phyloP scores from a whole-genome alignment of 1,140 invertebrate species.

The Pseudomyrmex sp. region DNA sequence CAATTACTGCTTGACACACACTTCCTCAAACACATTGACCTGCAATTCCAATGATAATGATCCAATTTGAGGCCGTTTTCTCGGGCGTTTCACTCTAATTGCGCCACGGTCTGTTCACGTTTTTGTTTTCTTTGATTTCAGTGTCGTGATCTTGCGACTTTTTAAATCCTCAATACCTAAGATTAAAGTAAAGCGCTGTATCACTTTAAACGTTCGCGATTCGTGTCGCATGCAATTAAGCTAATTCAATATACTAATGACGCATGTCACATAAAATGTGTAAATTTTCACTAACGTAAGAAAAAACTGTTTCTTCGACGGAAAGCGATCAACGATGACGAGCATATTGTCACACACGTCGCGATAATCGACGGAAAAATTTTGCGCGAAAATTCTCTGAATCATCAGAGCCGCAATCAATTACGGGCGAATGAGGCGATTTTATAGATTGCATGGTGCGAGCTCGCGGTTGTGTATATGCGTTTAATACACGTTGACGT shows the following conservation, averaged over 20 bases:
- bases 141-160: conserved; percentile 21
- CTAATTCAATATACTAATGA: background rate
- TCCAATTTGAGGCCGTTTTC: conserved; percentile 54
- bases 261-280: too few species aligned
- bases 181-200: conserved; percentile 36
- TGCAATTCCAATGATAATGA: conserved; percentile 57
- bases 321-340: conserved; percentile 19
- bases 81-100: conserved; percentile 56
- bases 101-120: conserved; percentile 21
- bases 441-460: conserved; percentile 39
- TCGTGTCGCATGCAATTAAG: conserved; percentile 46
- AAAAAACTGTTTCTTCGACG: background rate
- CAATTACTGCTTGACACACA: conserved; percentile 4
- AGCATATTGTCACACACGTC: conserved; percentile 4
- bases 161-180: conserved; percentile 41
- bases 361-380: background rate
- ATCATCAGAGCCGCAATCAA: conserved; percentile 45
- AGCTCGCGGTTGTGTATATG: conserved; percentile 46
- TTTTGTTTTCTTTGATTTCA: conserved; percentile 48
- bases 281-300: too few species aligned
- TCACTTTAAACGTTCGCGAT: conserved; percentile 16
- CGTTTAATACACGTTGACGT: conserved; percentile 59
- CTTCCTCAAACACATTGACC: conserved; percentile 49
- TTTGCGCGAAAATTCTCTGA: conserved; percentile 30
- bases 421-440: conserved; percentile 38